phyloP scores from a whole-genome alignment of 1,140 invertebrate species.

The Penaeus chinensis region DNA sequence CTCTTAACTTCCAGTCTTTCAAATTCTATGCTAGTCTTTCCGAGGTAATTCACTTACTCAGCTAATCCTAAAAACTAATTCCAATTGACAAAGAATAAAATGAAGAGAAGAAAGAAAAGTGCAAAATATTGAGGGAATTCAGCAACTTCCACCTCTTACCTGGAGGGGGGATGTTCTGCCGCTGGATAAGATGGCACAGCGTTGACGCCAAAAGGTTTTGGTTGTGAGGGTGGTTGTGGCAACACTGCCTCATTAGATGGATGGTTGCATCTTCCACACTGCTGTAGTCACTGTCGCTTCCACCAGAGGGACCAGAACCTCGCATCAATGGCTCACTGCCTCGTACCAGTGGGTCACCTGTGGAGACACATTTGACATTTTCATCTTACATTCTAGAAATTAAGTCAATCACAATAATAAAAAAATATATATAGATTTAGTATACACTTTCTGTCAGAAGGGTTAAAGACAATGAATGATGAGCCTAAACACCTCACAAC shows the following conservation, averaged over 20 bases:
- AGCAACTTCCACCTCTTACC: conserved; percentile 67
- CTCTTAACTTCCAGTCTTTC: too few species aligned
- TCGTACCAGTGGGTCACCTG: conserved; percentile 57
- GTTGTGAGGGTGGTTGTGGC: conserved; percentile 85
- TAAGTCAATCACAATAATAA: neutral
- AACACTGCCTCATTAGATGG: conserved; percentile 74
- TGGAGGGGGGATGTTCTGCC: conserved; percentile 75
- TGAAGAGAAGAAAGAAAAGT: conserved; percentile 12
- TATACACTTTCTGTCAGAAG: neutral
- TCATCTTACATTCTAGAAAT: neutral
- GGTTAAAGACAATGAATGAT: neutral
- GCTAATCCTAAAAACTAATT: too few species aligned
- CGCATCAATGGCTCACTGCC: conserved; percentile 58
- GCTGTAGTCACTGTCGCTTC: conserved; percentile 57
- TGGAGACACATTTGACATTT: neutral
- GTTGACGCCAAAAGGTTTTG: conserved; percentile 85
- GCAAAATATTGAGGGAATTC: too few species aligned
- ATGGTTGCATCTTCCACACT: conserved; percentile 69
- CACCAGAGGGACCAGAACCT: conserved; percentile 36
- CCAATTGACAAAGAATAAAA: neutral
- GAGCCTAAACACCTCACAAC: conserved; percentile 68
- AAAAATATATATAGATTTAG: neutral
- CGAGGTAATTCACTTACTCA: too few species aligned
- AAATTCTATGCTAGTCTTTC: too few species aligned
- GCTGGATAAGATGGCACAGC: conserved; percentile 78